A percentile compares a stretch with the other conserved stretches of the same genome.
These are phyloP conservation scores for Isurus oxyrinchus DNA, from an alignment of 2,113 vertebrate species.

Conservation along the genomic window DNA sequence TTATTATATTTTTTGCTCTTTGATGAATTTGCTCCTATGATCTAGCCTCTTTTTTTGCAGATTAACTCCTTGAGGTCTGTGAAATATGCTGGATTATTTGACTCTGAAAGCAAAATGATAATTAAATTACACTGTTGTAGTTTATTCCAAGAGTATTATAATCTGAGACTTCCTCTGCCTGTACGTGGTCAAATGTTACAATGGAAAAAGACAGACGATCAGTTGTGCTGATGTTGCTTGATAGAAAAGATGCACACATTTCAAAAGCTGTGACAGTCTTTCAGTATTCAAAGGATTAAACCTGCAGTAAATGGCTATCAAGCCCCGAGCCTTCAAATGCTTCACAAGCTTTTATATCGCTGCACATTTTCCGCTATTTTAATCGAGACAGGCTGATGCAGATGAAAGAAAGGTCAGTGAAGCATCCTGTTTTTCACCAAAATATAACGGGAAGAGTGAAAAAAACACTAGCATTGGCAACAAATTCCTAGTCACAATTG, in stretches of 20 bases:
- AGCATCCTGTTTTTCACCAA: not conserved
- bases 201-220: not conserved
- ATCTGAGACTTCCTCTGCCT: not conserved
- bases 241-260: not conserved
- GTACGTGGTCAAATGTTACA: not conserved
- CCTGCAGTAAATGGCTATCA: not conserved
- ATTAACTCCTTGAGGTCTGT: not conserved
- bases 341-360: not conserved
- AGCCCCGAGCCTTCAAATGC: not conserved
- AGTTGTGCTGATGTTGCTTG: not conserved
- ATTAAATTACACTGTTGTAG: not conserved
- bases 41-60: not conserved
- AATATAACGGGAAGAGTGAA: not conserved
- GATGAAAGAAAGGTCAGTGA: not conserved
- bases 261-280: not conserved
- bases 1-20: not conserved
- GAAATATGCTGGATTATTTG: not conserved
- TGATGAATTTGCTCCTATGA: not conserved
- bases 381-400: not conserved
- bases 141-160: not conserved
- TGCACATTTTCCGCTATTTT: not conserved
- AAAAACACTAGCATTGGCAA: not conserved
- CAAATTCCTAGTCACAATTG: not conserved
- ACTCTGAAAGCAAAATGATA: not conserved
- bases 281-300: not conserved